Conservation (phyloP, 2,888 invertebrate genomes). For the Athalia cordata region DNA sequence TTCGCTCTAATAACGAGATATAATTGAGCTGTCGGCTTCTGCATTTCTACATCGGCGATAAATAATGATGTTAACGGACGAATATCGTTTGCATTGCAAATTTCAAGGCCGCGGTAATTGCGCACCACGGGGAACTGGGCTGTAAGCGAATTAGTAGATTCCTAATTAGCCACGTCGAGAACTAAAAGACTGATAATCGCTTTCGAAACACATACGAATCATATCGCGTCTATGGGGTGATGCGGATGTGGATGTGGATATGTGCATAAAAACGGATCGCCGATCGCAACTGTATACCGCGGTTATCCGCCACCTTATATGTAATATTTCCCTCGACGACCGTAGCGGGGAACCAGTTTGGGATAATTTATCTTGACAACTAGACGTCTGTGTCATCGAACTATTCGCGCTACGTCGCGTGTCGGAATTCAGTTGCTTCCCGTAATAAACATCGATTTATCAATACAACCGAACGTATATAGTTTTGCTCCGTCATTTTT, state of each 20-base stretch:
- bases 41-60: not conserved
- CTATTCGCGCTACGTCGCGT: conserved; percentile 28
- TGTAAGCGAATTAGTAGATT: not conserved
- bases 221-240: too few relatives aligned
- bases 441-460: conserved; percentile 16
- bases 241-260: too few relatives aligned
- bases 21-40: not conserved
- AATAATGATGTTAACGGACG: conserved; percentile 18
- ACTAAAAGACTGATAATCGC: not conserved
- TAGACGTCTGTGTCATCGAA: conserved; percentile 28
- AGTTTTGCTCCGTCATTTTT: not conserved
- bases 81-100: conserved; percentile 38
- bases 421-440: conserved; percentile 7
- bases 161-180: not conserved
- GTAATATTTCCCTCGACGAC: too few relatives aligned
- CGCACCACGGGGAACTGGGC: not conserved
- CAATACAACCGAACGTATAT: not conserved
- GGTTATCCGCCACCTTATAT: too few relatives aligned
- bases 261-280: too few relatives aligned
- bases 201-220: too few relatives aligned
- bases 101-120: conserved; percentile 37
- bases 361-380: not conserved
- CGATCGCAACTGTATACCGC: too few relatives aligned
- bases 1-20: not conserved
- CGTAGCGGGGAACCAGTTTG: not conserved